A percentile compares a stretch with the other conserved stretches of the same genome.
phyloP scores from a whole-genome alignment of 2,888 invertebrate genomes.

The Ectemnius continuus region DNA sequence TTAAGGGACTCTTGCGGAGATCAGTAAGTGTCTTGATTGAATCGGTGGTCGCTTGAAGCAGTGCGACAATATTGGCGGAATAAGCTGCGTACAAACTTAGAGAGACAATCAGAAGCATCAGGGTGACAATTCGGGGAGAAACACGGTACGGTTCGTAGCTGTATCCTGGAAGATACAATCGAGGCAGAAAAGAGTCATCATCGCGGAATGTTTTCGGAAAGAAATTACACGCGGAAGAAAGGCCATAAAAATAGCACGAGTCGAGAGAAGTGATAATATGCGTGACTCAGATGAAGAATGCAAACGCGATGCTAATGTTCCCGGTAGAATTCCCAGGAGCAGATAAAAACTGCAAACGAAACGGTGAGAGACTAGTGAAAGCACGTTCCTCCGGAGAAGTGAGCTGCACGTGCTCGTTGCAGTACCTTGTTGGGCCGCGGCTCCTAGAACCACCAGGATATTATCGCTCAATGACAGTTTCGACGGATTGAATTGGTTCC shows the following conservation, averaged over 20 bases:
- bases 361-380: too few relatives aligned
- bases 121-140: constrained; percentile 81
- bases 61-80: constrained; percentile 87
- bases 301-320: too few relatives aligned
- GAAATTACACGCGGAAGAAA: too few relatives aligned
- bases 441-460: constrained; percentile 81
- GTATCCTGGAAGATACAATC: constrained; percentile 67
- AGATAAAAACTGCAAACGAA: too few relatives aligned
- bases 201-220: too few relatives aligned
- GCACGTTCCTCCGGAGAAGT: too few relatives aligned
- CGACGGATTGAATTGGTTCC: constrained; percentile 28
- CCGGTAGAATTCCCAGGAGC: too few relatives aligned
- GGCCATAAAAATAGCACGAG: too few relatives aligned
- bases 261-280: too few relatives aligned
- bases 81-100: constrained; percentile 88
- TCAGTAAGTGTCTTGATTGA: constrained; percentile 83
- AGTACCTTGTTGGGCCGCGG: constrained; percentile 83
- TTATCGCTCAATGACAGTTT: constrained; percentile 79
- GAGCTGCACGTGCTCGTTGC: background rate
- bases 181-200: too few relatives aligned
- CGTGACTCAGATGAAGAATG: too few relatives aligned
- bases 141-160: constrained; percentile 72
- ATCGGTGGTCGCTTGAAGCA: constrained; percentile 86
- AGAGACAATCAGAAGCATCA: constrained; percentile 82
- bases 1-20: constrained; percentile 83